Evolutionary conservation across 2,113 vertebrate species (phyloP).

Genomic region (Tyrannus savana): DNA sequence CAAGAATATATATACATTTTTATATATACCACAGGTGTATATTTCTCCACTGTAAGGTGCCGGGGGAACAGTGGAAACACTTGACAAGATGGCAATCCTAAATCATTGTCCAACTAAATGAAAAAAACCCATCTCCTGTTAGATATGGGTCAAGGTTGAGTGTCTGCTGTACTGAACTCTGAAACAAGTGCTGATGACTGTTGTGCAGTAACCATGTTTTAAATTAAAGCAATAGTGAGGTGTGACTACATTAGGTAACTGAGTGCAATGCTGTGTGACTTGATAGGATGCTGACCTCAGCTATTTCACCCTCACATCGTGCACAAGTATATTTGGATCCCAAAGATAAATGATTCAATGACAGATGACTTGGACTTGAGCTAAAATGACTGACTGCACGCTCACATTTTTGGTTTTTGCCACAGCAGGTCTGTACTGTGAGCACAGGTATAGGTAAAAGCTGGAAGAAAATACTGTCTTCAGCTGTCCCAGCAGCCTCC

Average conservation of each 20-base stretch:
- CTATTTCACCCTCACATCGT: background rate
- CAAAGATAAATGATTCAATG: background rate
- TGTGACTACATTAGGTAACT: slow-evolving; percentile 1
- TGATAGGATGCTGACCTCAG: slow-evolving; percentile 15
- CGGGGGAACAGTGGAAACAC: background rate
- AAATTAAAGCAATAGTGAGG: slow-evolving; percentile 44
- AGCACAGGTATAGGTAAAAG: background rate
- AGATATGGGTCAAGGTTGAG: slow-evolving; percentile 10
- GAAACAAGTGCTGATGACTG: slow-evolving; percentile 6
- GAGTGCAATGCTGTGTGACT: slow-evolving; percentile 41
- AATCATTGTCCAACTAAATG: background rate
- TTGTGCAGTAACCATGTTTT: background rate
- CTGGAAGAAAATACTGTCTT: background rate
- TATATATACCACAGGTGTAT: background rate
- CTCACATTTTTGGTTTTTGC: background rate
- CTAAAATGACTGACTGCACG: background rate
- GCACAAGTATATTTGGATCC: background rate
- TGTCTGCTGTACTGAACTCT: slow-evolving; percentile 33
- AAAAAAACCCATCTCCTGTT: background rate
- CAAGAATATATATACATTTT: background rate
- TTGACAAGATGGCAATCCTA: background rate
- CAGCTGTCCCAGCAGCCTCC: background rate
- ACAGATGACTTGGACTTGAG: background rate
- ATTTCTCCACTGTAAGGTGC: background rate
- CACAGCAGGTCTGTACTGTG: background rate